Percentiles rank a stretch among this genome's conserved stretches.
phyloP scores from a whole-genome alignment of 2,888 invertebrate genomes.

The Pheosia gnoma region DNA sequence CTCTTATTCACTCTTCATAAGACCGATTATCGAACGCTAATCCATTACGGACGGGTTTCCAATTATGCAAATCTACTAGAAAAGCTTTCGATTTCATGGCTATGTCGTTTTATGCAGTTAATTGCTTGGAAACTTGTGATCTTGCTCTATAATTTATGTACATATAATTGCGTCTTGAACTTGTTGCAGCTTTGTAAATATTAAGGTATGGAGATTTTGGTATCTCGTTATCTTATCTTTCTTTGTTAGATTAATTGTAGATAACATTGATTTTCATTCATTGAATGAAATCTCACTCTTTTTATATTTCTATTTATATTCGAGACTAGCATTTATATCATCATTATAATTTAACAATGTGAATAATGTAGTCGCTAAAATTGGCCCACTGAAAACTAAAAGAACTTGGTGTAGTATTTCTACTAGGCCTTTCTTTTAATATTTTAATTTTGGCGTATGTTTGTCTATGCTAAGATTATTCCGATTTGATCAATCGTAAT shows the following conservation, averaged over 20 bases:
- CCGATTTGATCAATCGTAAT: background rate
- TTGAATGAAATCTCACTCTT: background rate
- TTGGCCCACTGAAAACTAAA: no score
- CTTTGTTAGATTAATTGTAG: background rate
- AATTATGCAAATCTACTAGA: slow-evolving; percentile 32
- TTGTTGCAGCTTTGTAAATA: slow-evolving; percentile 27
- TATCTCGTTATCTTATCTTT: background rate
- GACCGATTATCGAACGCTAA: slow-evolving; percentile 25
- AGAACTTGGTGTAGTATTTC: no score
- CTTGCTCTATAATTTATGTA: slow-evolving; percentile 28
- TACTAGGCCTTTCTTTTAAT: no score
- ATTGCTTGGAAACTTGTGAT: slow-evolving; percentile 32
- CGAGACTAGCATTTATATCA: no score
- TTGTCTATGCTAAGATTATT: no score
- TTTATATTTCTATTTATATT: no score
- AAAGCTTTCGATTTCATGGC: slow-evolving; percentile 38
- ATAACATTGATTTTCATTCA: background rate
- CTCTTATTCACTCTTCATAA: slow-evolving; percentile 19
- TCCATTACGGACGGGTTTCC: slow-evolving; percentile 14
- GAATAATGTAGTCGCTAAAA: no score
- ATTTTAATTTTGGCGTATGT: no score
- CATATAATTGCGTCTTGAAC: slow-evolving; percentile 34
- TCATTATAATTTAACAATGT: no score
- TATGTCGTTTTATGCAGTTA: slow-evolving; percentile 28
- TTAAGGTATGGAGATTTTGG: slow-evolving; percentile 7